phyloP scores from a whole-genome alignment of 2,888 invertebrate genomes.

The Agrochola lychnidis region DNA sequence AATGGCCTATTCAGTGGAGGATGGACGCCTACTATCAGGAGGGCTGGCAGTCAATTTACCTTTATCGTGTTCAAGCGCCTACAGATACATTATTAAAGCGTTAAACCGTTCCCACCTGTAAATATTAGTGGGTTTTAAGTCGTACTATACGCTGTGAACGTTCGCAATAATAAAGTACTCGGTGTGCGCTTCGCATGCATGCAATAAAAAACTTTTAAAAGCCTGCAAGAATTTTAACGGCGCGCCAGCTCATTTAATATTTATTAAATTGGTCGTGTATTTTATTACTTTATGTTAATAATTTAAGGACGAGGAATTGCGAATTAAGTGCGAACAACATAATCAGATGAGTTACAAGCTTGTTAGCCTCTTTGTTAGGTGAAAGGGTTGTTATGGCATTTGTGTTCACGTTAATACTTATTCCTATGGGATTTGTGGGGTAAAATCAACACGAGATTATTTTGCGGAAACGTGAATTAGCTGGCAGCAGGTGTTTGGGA shows the following conservation, averaged over 20 bases:
- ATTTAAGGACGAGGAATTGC: conserved; percentile 15
- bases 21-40: conserved; percentile 18
- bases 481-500: conserved; percentile 60
- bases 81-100: conserved; percentile 42
- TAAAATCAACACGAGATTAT: conserved; percentile 67
- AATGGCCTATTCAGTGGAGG: conserved; percentile 26
- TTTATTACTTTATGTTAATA: conserved; percentile 45
- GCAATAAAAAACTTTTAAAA: conserved; percentile 56
- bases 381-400: conserved; percentile 37
- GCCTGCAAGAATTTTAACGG: conserved; percentile 49
- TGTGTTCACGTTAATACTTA: conserved; percentile 44
- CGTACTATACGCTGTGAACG: conserved; percentile 16
- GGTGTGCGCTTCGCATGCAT: conserved; percentile 53
- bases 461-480: conserved; percentile 53
- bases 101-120: conserved; percentile 39
- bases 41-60: conserved; percentile 43
- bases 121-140: conserved; percentile 46
- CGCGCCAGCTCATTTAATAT: conserved; percentile 55
- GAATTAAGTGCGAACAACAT: conserved; percentile 24
- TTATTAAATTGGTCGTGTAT: conserved; percentile 51
- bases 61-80: conserved; percentile 40
- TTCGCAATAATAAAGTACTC: conserved; percentile 47
- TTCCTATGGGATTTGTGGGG: conserved; percentile 40
- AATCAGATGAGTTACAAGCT: conserved; percentile 41
- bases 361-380: conserved; percentile 33